A percentile compares a stretch with the other conserved stretches of the same genome.
phyloP scores from a whole-genome alignment of 23 tunicate genomes.

The Ciona savignyi region DNA sequence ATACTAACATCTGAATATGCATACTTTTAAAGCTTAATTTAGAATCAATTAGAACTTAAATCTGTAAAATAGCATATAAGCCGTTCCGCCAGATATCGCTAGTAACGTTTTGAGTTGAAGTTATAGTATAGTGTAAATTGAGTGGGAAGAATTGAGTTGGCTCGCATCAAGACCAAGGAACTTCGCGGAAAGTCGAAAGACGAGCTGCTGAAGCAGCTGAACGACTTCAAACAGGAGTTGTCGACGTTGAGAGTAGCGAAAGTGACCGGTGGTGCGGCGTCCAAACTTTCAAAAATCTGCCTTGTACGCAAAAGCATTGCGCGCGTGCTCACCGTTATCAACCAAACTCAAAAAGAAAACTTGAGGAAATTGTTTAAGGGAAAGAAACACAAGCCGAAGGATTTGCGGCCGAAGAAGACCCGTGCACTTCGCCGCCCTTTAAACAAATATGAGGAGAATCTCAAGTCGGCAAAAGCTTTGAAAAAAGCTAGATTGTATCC shows the following conservation, averaged over 20 bases:
- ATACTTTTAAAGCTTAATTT: too few species aligned
- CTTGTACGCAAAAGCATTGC: conserved; percentile 93
- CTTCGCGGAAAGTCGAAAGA: conserved; percentile 77
- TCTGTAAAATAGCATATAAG: too few species aligned
- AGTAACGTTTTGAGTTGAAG: too few species aligned
- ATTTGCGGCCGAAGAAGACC: conserved; percentile 89
- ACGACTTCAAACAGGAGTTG: conserved; percentile 76
- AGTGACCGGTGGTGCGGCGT: conserved; percentile 96
- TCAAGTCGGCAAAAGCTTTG: conserved; percentile 18
- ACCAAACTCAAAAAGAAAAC: conserved; percentile 92
- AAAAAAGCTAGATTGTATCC: conserved; percentile 42
- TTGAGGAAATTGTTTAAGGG: conserved; percentile 84
- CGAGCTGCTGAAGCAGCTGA: conserved; percentile 64
- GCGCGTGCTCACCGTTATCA: conserved; percentile 81
- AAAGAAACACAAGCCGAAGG: conserved; percentile 86
- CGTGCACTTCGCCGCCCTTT: too few species aligned
- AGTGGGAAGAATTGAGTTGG: too few species aligned
- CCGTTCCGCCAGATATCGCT: too few species aligned
- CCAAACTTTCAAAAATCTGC: conserved; percentile 83
- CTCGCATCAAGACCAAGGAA: too few species aligned
- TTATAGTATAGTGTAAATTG: too few species aligned
- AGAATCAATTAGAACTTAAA: too few species aligned
- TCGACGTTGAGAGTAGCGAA: conserved; percentile 80
- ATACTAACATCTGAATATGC: too few species aligned
- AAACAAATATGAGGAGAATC: too few species aligned